These are phyloP conservation scores for Acanthurus lineatus DNA, from an alignment of 2,797 vertebrate genomes.

Conservation along the genomic window DNA sequence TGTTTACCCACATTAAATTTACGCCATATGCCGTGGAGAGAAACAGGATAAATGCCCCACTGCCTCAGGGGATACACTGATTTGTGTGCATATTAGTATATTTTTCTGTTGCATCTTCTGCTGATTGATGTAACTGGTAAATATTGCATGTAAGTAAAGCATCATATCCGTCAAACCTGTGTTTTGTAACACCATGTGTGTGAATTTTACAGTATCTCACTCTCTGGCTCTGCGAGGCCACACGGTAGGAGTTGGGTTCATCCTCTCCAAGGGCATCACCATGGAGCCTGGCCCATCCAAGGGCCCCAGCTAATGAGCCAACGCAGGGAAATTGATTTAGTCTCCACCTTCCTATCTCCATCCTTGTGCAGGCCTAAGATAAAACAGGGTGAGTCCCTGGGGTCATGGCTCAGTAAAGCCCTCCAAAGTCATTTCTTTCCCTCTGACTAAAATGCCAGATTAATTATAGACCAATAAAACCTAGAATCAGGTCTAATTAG, in stretches of 20 bases:
- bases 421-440: slow-evolving; percentile 67
- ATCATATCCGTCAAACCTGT: background rate
- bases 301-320: slow-evolving; percentile 75
- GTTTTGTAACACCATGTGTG: background rate
- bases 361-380: slow-evolving; percentile 63
- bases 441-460: slow-evolving; percentile 54
- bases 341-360: slow-evolving; percentile 64
- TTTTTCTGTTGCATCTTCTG: background rate
- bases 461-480: slow-evolving; percentile 70
- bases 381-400: slow-evolving; percentile 65
- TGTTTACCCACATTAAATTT: slow-evolving; percentile 62
- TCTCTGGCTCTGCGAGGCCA: slow-evolving; percentile 5
- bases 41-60: background rate
- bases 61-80: background rate
- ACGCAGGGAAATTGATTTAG: slow-evolving; percentile 76
- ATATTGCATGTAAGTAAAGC: background rate
- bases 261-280: slow-evolving; percentile 68
- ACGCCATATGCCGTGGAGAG: slow-evolving; percentile 46
- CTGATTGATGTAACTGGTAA: background rate
- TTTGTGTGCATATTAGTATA: background rate
- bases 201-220: slow-evolving; percentile 27
- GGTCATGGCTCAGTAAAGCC: slow-evolving; percentile 64
- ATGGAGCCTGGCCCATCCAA: slow-evolving; percentile 54
- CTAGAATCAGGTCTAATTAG: slow-evolving; percentile 61
- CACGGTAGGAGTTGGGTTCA: slow-evolving; percentile 25